phyloP scores from a whole-genome alignment of 1,140 invertebrate species.

The Caenorhabditis tropicalis region DNA sequence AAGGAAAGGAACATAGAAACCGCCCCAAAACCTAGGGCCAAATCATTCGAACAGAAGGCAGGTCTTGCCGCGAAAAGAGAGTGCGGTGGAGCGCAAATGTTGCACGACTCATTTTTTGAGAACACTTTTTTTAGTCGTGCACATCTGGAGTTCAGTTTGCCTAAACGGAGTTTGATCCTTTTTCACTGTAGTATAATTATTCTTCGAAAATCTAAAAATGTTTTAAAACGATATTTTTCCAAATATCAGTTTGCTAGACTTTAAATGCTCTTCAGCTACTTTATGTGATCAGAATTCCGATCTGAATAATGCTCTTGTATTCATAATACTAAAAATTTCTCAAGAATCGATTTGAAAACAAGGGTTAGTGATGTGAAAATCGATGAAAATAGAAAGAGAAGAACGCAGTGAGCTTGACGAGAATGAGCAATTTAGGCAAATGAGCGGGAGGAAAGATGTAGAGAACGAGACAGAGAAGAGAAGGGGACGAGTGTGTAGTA shows the following conservation, averaged over 20 bases:
- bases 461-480: neutral
- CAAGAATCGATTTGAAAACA: too few species aligned
- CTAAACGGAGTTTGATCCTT: too few species aligned
- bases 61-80: slow-evolving; percentile 6
- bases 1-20: neutral
- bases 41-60: neutral
- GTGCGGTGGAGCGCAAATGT: neutral
- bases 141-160: neutral
- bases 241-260: too few species aligned
- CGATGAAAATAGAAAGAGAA: neutral
- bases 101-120: neutral
- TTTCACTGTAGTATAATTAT: too few species aligned
- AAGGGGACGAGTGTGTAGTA: neutral
- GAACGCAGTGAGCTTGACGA: neutral
- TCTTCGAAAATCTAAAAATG: too few species aligned
- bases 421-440: slow-evolving; percentile 27
- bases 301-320: too few species aligned
- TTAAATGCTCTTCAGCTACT: too few species aligned
- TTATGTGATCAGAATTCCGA: too few species aligned
- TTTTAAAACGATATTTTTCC: too few species aligned
- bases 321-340: too few species aligned
- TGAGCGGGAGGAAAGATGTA: neutral
- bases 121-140: neutral
- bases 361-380: neutral
- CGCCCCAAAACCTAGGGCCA: slow-evolving; percentile 22